These are phyloP conservation scores for Metacarcinus magister DNA, from an alignment of 2,888 invertebrate species.

Conservation along the genomic window DNA sequence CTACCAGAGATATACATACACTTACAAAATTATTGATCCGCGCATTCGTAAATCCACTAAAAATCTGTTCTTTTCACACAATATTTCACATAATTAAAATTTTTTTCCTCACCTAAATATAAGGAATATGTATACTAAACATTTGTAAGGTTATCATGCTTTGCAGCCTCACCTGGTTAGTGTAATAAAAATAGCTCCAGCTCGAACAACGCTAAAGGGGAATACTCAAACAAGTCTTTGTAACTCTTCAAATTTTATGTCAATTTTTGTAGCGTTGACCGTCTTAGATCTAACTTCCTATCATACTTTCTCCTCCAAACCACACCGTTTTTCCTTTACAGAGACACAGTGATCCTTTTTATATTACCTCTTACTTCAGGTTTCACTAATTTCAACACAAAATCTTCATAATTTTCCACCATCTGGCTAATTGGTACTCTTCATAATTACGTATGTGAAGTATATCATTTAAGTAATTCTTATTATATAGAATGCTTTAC, in stretches of 20 bases:
- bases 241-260: neutral
- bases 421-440: neutral
- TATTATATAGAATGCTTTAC: too few species aligned
- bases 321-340: neutral
- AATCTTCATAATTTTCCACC: neutral
- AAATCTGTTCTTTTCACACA: neutral
- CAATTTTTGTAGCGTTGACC: neutral
- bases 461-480: too few species aligned
- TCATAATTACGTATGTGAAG: too few species aligned
- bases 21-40: neutral
- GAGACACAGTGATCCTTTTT: neutral
- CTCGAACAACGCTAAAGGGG: neutral
- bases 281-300: neutral
- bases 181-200: neutral
- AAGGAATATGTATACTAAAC: neutral
- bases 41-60: too few species aligned
- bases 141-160: neutral
- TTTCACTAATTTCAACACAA: neutral
- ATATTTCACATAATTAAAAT: neutral
- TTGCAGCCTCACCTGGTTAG: neutral
- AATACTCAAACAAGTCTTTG: neutral
- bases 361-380: neutral
- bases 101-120: neutral
- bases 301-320: neutral
- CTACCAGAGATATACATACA: neutral